Evolutionary conservation across 2,113 vertebrate species (phyloP).

Genomic region (Serilophus lunatus): DNA sequence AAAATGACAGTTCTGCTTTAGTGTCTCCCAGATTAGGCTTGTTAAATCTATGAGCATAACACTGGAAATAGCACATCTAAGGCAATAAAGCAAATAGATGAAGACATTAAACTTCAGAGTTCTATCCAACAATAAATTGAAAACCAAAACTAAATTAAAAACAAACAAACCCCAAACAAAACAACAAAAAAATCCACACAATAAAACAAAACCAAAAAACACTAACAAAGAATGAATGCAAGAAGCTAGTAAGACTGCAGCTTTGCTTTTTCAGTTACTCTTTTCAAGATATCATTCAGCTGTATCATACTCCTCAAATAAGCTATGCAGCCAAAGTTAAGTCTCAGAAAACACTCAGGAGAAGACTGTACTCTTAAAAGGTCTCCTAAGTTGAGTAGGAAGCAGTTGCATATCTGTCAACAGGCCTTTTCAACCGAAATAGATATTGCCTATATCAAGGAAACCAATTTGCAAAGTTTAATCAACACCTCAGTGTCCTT

Average conservation of each 20-base stretch:
- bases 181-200: not conserved
- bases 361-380: not conserved
- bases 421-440: not conserved
- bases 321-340: not conserved
- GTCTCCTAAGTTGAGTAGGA: not conserved
- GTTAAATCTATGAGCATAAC: not conserved
- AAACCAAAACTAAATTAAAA: not conserved
- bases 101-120: not conserved
- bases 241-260: not conserved
- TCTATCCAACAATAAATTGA: not conserved
- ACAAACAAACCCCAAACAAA: not conserved
- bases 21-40: not conserved
- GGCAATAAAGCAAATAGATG: slow-evolving; percentile 35
- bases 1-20: slow-evolving; percentile 50
- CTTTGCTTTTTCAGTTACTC: not conserved
- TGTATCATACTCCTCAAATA: not conserved
- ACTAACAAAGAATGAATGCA: not conserved
- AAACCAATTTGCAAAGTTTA: not conserved
- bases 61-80: slow-evolving; percentile 30
- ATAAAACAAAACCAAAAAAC: too few relatives aligned
- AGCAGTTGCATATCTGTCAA: not conserved
- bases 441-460: not conserved
- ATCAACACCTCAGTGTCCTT: not conserved
- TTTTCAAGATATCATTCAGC: not conserved
- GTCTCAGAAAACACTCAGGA: not conserved